Base-by-base conservation (phyloP, 2,113 vertebrate species). In the Chaetura pelagica region DNA sequence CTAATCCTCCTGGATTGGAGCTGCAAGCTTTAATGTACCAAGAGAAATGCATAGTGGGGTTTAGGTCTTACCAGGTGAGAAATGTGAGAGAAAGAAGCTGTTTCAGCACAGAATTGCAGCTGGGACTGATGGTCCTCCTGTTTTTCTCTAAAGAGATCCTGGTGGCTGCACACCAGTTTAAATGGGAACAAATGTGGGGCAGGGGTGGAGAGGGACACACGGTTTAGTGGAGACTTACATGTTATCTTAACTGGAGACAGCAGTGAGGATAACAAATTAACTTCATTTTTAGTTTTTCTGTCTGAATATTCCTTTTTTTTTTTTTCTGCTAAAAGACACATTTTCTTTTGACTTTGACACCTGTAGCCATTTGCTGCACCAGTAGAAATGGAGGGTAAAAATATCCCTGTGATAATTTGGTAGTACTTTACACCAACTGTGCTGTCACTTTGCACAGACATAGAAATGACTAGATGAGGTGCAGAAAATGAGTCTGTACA, bases 401-500 rank as follows among this genome's bases (percentile, higher is more conserved):
- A 94, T 97, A 93, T 69, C 40, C 18, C 52, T 44, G 11, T 84
- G 83, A 61, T 92, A 71, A 96, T 94, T 92, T 7, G 0, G 48
- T 90, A 40, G 44, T 78, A 35, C 78, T 93, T 96, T 89, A 17
- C 57, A 84, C 72, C 48, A 92, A 86, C 90, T 93, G 55, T 93
- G 90, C 67, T 21, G 1, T 91, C 93, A 66, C 90, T 96, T 83
- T 75, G 12, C 61, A 64, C 83, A 89, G 88, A 79, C 90, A 72
- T 74, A 87, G 78, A 96, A 80, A 92, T 90, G 9, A 44, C 79
- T 92, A 67, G 72, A 93, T 90, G 83, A 92, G 83, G 83, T 94
- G 75, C 80, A 87, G 94, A 90, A 96, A 93, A 96, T 94, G 72
- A 88, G 83, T 66, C 94, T 91, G 84, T 63, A 94, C 94, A 93